Percentiles rank a stretch among this genome's conserved stretches.
Evolutionary conservation across 2,888 invertebrate species (phyloP).

Genomic region (Eutolmus rufibarbis): DNA sequence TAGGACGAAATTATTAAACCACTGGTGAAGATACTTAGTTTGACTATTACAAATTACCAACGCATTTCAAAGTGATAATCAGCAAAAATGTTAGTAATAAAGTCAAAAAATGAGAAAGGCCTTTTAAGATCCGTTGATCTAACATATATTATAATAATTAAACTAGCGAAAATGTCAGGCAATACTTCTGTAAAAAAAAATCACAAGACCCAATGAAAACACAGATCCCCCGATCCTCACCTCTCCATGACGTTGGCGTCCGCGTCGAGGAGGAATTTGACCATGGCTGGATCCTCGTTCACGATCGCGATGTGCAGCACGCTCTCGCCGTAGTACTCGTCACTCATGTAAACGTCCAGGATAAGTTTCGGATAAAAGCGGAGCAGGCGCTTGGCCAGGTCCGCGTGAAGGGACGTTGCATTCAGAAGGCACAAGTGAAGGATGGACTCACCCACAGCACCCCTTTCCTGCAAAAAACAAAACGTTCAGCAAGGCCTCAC

Average conservation of each 20-base stretch:
- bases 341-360: conserved; percentile 93
- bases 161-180: too few relatives aligned
- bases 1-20: neutral
- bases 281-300: conserved; percentile 98
- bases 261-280: conserved; percentile 90
- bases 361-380: conserved; percentile 94
- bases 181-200: too few relatives aligned
- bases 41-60: neutral
- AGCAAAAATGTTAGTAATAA: too few relatives aligned
- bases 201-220: too few relatives aligned
- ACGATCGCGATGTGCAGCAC: conserved; percentile 97
- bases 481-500: neutral
- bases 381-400: conserved; percentile 89
- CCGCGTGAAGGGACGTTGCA: conserved; percentile 89
- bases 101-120: too few relatives aligned
- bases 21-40: neutral
- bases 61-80: too few relatives aligned
- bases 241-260: conserved; percentile 89
- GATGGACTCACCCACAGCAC: conserved; percentile 95
- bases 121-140: too few relatives aligned
- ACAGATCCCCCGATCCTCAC: conserved; percentile 47
- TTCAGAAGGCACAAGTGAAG: conserved; percentile 92
- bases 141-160: too few relatives aligned
- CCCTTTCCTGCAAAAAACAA: conserved; percentile 71
- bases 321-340: conserved; percentile 97